Percentiles rank a stretch among this genome's conserved stretches.
Evolutionary conservation across 2,113 vertebrate species (phyloP).

Genomic region (Formicarius rufipectus): DNA sequence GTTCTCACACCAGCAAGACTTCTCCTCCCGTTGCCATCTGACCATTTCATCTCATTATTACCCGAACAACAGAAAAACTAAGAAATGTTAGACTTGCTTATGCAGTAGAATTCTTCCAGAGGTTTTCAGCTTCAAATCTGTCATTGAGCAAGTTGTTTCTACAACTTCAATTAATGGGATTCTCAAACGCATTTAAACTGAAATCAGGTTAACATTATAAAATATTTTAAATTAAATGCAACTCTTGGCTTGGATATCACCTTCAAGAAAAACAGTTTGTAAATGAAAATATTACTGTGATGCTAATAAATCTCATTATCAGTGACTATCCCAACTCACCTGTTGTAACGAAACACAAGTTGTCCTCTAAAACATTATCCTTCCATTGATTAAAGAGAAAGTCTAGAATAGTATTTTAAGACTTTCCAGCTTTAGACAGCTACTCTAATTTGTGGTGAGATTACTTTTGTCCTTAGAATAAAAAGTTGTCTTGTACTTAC

Average conservation of each 20-base stretch:
- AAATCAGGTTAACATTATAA: conserved; percentile 1
- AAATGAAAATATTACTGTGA: not conserved
- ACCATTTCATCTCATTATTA: not conserved
- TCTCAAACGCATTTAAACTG: conserved; percentile 25
- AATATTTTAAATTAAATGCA: conserved; percentile 49
- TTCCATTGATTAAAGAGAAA: not conserved
- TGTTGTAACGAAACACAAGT: not conserved
- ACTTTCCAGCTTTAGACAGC: not conserved
- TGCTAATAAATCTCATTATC: not conserved
- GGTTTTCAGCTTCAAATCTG: not conserved
- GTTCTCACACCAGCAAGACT: not conserved
- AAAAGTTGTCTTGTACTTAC: not conserved
- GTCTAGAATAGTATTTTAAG: not conserved
- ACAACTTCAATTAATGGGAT: not conserved
- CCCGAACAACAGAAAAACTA: not conserved
- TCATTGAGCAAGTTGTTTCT: not conserved
- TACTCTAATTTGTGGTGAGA: not conserved
- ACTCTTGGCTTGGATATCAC: not conserved
- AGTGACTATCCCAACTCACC: not conserved
- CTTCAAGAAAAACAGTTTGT: not conserved
- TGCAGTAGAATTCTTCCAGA: not conserved
- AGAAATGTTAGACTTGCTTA: not conserved
- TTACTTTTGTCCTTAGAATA: not conserved
- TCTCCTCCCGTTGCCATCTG: not conserved
- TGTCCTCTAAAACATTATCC: not conserved